Evolutionary conservation across 1,140 invertebrate genomes (phyloP).

Genomic region (Hyphantria cunea): DNA sequence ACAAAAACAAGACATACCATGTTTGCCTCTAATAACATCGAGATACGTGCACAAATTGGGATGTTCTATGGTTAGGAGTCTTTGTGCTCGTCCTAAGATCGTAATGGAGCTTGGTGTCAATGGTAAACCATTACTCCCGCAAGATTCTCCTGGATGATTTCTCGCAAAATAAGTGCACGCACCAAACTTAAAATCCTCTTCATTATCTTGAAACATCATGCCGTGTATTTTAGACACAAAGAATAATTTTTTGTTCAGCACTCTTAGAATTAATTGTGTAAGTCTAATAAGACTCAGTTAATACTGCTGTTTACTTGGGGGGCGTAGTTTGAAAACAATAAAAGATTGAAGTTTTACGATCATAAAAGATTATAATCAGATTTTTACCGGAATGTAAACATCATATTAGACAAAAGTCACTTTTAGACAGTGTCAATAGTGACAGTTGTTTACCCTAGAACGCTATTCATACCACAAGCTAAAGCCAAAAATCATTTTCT

Average conservation of each 20-base stretch:
- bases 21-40: conserved; percentile 95
- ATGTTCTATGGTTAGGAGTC: conserved; percentile 90
- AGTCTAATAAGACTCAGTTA: too few relatives aligned
- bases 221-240: background rate
- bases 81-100: conserved; percentile 94
- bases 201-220: conserved; percentile 34
- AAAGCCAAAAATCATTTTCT: too few relatives aligned
- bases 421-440: background rate
- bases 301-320: too few relatives aligned
- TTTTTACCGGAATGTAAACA: background rate
- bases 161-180: conserved; percentile 95
- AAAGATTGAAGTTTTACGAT: too few relatives aligned
- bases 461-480: too few relatives aligned
- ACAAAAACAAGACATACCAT: conserved; percentile 86
- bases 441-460: too few relatives aligned
- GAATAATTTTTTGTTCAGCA: too few relatives aligned
- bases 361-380: background rate
- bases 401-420: background rate
- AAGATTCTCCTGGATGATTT: conserved; percentile 94
- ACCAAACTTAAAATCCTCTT: conserved; percentile 84
- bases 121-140: conserved; percentile 97
- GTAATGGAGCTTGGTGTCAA: conserved; percentile 97
- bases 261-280: too few relatives aligned
- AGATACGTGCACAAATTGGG: conserved; percentile 93
- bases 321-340: too few relatives aligned